Evolutionary conservation across 2,888 invertebrate species (phyloP).

Genomic region (Atherix ibis): DNA sequence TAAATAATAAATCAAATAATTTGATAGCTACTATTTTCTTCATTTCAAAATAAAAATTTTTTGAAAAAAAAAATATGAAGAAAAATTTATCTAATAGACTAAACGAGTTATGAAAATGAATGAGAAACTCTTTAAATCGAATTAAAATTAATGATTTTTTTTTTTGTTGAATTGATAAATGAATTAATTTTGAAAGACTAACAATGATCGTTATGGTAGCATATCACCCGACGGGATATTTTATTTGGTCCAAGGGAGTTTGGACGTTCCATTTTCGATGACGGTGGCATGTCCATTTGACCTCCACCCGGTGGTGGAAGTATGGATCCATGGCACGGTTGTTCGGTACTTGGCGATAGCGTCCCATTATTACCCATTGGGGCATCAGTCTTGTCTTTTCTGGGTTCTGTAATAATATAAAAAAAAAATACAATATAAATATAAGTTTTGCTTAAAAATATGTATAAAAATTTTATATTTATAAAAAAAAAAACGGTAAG

Average conservation of each 20-base stretch:
- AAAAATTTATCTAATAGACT: too few species aligned
- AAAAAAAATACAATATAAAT: slow-evolving; percentile 10
- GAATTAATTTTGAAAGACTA: slow-evolving; percentile 24
- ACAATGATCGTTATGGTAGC: slow-evolving; percentile 66
- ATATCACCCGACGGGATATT: slow-evolving; percentile 58
- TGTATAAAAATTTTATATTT: background rate
- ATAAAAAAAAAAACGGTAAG: too few species aligned
- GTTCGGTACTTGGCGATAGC: slow-evolving; percentile 43
- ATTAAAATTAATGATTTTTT: slow-evolving; percentile 7
- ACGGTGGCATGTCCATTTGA: slow-evolving; percentile 21
- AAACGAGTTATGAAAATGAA: too few species aligned
- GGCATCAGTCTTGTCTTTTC: slow-evolving; percentile 80
- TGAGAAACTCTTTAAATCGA: too few species aligned
- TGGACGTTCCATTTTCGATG: slow-evolving; percentile 59
- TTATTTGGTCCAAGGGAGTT: slow-evolving; percentile 63
- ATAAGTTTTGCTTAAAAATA: slow-evolving; percentile 1
- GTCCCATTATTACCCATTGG: slow-evolving; percentile 39
- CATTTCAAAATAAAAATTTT: too few species aligned
- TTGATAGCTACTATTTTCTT: too few species aligned
- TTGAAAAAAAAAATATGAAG: too few species aligned
- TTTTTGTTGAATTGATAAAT: background rate
- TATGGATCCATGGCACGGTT: slow-evolving; percentile 30
- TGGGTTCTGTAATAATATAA: slow-evolving; percentile 59
- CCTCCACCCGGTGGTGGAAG: slow-evolving; percentile 34
- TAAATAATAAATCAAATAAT: too few species aligned